Evolutionary conservation across 2,113 vertebrate species (phyloP).

Genomic region (cat (Felis catus)): F.catus_Fca126_mat1.0 CM031419.1:186450501-186451000

Average conservation of each 20-base stretch:
- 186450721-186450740: too few species aligned
- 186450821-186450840: background rate
- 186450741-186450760: too few species aligned
- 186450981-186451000: background rate
- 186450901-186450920: background rate
- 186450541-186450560: background rate
- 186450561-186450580: background rate
- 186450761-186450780: too few species aligned
- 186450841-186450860: background rate
- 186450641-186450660: too few species aligned
- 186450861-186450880: background rate
- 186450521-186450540: background rate
- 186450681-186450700: too few species aligned
- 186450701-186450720: too few species aligned
- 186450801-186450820: background rate
- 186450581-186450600: background rate
- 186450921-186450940: background rate
- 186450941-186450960: background rate
- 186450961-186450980: background rate
- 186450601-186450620: too few species aligned
- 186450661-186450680: too few species aligned
- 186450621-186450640: too few species aligned
- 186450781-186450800: too few species aligned
- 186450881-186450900: background rate
- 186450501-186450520: background rate